A percentile compares a stretch with the other conserved stretches of the same genome.
Evolutionary conservation across 2,888 invertebrate genomes (phyloP).

Genomic region (Drosophila diplacantha): DNA sequence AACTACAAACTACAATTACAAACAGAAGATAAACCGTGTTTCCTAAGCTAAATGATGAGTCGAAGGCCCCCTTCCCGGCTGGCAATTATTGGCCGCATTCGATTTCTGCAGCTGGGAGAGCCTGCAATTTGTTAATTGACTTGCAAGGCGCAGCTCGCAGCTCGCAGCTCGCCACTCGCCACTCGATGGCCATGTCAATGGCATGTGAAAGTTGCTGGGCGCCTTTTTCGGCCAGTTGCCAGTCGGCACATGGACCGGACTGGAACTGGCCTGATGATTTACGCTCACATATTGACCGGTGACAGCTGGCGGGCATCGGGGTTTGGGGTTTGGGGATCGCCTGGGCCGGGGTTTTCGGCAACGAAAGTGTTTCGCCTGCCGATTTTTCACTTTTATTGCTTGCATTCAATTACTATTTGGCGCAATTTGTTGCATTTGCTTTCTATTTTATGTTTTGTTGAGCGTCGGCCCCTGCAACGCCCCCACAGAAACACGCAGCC

Average conservation of each 20-base stretch:
- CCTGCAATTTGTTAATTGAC: slow-evolving; percentile 56
- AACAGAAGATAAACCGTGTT: too few relatives aligned
- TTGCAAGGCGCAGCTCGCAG: slow-evolving; percentile 11
- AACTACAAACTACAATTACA: too few relatives aligned
- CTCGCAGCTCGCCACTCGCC: slow-evolving; percentile 5
- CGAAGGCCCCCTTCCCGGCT: not conserved
- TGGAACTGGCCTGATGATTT: slow-evolving; percentile 20
- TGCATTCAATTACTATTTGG: slow-evolving; percentile 41
- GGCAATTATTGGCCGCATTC: slow-evolving; percentile 8
- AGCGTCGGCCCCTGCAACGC: too few relatives aligned
- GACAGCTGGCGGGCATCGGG: slow-evolving; percentile 6
- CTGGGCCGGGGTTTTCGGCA: slow-evolving; percentile 44
- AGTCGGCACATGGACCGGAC: slow-evolving; percentile 7
- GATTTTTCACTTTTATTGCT: slow-evolving; percentile 48
- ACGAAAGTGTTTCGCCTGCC: slow-evolving; percentile 55
- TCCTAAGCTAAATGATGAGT: too few relatives aligned
- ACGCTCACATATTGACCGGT: slow-evolving; percentile 29
- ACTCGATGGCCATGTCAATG: slow-evolving; percentile 47
- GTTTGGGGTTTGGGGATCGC: not conserved
- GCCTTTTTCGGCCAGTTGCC: slow-evolving; percentile 49
- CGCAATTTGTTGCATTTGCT: slow-evolving; percentile 44
- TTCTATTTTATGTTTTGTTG: slow-evolving; percentile 23
- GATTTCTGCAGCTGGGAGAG: slow-evolving; percentile 14
- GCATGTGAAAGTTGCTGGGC: slow-evolving; percentile 67
- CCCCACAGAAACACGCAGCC: slow-evolving; percentile 31